A percentile compares a stretch with the other conserved stretches of the same genome.
Conservation (phyloP, 2,888 invertebrate species). For the Platerodrilus igneus region DNA sequence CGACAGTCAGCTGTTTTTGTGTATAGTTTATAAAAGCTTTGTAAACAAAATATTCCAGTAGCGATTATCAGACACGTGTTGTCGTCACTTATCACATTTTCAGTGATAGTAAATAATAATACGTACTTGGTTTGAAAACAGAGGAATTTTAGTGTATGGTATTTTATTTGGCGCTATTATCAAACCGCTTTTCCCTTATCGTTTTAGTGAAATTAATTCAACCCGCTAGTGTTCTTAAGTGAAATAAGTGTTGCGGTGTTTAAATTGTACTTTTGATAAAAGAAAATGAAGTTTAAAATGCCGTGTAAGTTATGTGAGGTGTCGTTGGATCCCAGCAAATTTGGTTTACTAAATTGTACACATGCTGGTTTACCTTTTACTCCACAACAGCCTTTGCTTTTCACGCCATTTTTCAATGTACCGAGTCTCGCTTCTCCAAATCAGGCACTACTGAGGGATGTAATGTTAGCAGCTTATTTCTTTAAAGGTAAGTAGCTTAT, state of each 20-base stretch:
- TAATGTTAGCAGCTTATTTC: slow-evolving; percentile 61
- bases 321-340: slow-evolving; percentile 39
- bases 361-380: slow-evolving; percentile 38
- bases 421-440: slow-evolving; percentile 45
- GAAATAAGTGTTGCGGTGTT: not conserved
- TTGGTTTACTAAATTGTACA: slow-evolving; percentile 39
- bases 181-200: too few relatives aligned
- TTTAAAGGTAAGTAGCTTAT: slow-evolving; percentile 63
- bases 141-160: too few relatives aligned
- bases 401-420: slow-evolving; percentile 38
- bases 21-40: too few relatives aligned
- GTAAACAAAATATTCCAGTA: too few relatives aligned
- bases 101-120: too few relatives aligned
- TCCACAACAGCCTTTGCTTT: slow-evolving; percentile 31
- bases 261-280: slow-evolving; percentile 9
- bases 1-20: too few relatives aligned
- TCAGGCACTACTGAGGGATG: slow-evolving; percentile 57
- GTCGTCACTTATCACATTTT: too few relatives aligned
- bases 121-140: too few relatives aligned
- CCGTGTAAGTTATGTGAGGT: slow-evolving; percentile 46
- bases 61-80: too few relatives aligned
- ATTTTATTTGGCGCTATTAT: too few relatives aligned
- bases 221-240: too few relatives aligned
- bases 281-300: slow-evolving; percentile 42
- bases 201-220: too few relatives aligned